These are phyloP conservation scores for Trachops cirrhosus DNA, from an alignment of 2,797 vertebrate species.

Conservation along the genomic window DNA sequence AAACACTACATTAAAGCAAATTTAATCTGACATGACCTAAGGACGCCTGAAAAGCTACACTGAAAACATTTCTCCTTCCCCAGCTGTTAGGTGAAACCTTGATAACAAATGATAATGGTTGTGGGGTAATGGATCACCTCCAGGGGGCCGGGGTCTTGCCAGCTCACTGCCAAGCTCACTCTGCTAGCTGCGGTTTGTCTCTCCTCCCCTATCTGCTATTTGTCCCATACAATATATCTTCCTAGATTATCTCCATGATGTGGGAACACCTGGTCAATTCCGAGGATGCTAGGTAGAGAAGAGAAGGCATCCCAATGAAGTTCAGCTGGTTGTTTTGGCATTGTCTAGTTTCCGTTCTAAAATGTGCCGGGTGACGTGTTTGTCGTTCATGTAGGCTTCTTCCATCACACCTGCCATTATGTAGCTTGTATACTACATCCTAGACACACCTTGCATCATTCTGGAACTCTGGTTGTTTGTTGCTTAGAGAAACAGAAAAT, in stretches of 20 bases:
- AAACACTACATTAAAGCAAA: constrained; percentile 91
- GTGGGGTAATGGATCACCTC: constrained; percentile 86
- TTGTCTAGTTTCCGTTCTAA: accelerated
- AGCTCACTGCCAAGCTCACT: accelerated
- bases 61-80: constrained; percentile 89
- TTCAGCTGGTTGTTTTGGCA: neutral
- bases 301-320: accelerated
- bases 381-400: accelerated
- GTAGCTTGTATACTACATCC: neutral
- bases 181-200: neutral
- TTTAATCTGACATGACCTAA: constrained; percentile 88
- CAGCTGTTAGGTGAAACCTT: constrained; percentile 89
- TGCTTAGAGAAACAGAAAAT: neutral
- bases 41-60: constrained; percentile 87
- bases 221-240: neutral
- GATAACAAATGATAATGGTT: constrained; percentile 88
- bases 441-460: neutral
- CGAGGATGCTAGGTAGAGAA: accelerated
- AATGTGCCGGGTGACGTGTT: accelerated
- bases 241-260: no score
- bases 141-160: neutral
- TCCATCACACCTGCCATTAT: accelerated
- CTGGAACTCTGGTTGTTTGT: neutral
- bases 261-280: neutral
- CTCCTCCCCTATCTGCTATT: accelerated